Evolutionary conservation across 1,140 invertebrate genomes (phyloP).

Genomic region (Lerema accius): DNA sequence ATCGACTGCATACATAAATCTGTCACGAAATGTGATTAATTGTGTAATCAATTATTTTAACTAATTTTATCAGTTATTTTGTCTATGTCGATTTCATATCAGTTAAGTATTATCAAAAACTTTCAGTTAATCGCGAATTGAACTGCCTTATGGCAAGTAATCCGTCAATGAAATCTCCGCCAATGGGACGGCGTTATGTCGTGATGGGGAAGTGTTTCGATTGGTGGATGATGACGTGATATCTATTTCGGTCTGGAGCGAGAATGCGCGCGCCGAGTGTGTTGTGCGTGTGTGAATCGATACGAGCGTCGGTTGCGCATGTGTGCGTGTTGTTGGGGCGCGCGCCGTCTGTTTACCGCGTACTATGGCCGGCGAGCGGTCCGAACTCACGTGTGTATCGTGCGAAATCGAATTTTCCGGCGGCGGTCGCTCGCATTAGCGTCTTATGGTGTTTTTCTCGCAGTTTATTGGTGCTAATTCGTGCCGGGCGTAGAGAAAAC

Average conservation of each 20-base stretch:
- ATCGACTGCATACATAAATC: constrained; percentile 9
- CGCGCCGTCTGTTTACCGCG: constrained; percentile 76
- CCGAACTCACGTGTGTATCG: constrained; percentile 66
- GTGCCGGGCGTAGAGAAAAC: constrained; percentile 63
- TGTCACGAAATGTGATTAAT: constrained; percentile 18
- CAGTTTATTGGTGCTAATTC: constrained; percentile 71
- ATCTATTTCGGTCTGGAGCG: constrained; percentile 65
- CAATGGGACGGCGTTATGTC: constrained; percentile 55
- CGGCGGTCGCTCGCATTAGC: constrained; percentile 60
- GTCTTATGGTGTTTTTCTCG: constrained; percentile 71
- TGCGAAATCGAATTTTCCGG: constrained; percentile 72
- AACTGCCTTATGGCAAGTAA: constrained; percentile 70
- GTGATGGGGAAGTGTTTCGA: constrained; percentile 50
- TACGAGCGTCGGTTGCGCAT: constrained; percentile 45
- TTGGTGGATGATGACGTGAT: constrained; percentile 70
- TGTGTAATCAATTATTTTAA: constrained; percentile 32
- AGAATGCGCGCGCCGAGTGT: constrained; percentile 67
- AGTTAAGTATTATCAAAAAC: constrained; percentile 77
- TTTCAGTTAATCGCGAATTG: constrained; percentile 80
- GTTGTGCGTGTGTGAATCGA: constrained; percentile 53
- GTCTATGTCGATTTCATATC: constrained; percentile 68
- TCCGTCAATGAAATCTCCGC: constrained; percentile 70
- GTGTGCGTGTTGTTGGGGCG: constrained; percentile 75
- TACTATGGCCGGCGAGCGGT: constrained; percentile 72
- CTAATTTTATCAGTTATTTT: constrained; percentile 32